Base-by-base conservation (phyloP, 1,140 invertebrate genomes). In the Mya arenaria region DNA sequence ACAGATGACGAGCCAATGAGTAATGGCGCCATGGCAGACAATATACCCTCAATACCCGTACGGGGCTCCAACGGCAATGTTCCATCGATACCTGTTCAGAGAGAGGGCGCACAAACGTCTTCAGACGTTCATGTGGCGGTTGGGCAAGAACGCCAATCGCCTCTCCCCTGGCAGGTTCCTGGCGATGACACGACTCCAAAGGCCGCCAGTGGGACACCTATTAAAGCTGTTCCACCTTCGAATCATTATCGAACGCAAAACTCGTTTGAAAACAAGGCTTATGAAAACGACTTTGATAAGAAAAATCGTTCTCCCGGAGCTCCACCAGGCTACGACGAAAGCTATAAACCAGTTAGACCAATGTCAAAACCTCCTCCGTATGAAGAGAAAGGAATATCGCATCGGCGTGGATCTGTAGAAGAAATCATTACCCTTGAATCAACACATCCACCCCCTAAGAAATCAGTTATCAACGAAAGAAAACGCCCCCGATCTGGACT, bases 101-200 rank as follows among this genome's bases (percentile, higher is more conserved):
- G 58, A 19, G 68, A 72, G 15, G 78, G 68, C 6, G 68, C 58
- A 0, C 34, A 72, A 2, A 62, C 78, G 0, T 63, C 78, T 19
- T 82, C 84, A 37, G 84, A 85, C n/a, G 84, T 85, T 13, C 60
- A 60, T 10, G 60, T 85, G 1, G 68, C 79, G 5, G 32, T 85
- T n/a, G 69, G 75, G 15, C 25, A 60, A 6, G 77, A 82, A 0
- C 25, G 15, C 10, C 65, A 58, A 13, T 79, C 84, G 3, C 71
- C 84, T 4, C 30, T 85, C 34, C 84, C 84, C 1, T 85, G 84
- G 84, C 80, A 82, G 36, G 80, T 85, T 19, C 79, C 80, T 6
- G 81, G 63, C 19, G 73, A 83, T 36, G 37, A 56, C 32, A 32
- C 44, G 30, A 30, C 52, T 36, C 15, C 60, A 58, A 30, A n/a